Conservation (phyloP, 2,888 invertebrate genomes). For the Agrotis puta region DNA sequence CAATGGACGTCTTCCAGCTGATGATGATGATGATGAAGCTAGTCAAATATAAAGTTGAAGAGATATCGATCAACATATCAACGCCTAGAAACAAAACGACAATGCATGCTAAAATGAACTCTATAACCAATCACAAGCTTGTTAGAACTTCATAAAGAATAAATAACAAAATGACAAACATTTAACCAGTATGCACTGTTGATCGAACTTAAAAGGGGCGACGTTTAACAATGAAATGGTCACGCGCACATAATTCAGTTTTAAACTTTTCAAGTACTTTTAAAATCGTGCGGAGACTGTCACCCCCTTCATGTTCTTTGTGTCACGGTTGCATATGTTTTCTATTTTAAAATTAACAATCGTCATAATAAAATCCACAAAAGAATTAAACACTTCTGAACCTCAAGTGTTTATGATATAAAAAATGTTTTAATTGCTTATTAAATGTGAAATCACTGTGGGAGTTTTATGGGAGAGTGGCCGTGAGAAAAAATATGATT, state of each 20-base stretch:
- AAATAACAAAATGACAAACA: conserved; percentile 71
- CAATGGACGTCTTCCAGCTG: too few relatives aligned
- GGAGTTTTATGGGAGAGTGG: conserved; percentile 11
- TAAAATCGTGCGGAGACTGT: conserved; percentile 51
- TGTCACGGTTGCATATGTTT: conserved; percentile 79
- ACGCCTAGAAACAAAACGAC: background rate
- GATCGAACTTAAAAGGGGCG: conserved; percentile 51
- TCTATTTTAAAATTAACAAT: conserved; percentile 80
- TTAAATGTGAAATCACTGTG: conserved; percentile 43
- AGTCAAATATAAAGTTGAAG: background rate
- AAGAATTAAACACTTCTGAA: conserved; percentile 76
- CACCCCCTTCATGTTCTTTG: conserved; percentile 71
- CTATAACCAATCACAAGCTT: background rate
- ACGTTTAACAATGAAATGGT: conserved; percentile 70
- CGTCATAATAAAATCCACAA: conserved; percentile 67
- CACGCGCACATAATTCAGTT: conserved; percentile 80
- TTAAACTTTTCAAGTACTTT: conserved; percentile 81
- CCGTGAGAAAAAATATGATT: conserved; percentile 34
- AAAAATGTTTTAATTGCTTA: conserved; percentile 66
- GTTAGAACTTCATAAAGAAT: conserved; percentile 27
- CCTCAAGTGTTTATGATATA: conserved; percentile 71
- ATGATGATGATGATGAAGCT: too few relatives aligned
- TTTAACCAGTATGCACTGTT: conserved; percentile 54
- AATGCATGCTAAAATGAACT: background rate
- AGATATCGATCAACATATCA: background rate